Evolutionary conservation across 2,888 invertebrate genomes (phyloP).

Genomic region (Teinopalpus imperialis): DNA sequence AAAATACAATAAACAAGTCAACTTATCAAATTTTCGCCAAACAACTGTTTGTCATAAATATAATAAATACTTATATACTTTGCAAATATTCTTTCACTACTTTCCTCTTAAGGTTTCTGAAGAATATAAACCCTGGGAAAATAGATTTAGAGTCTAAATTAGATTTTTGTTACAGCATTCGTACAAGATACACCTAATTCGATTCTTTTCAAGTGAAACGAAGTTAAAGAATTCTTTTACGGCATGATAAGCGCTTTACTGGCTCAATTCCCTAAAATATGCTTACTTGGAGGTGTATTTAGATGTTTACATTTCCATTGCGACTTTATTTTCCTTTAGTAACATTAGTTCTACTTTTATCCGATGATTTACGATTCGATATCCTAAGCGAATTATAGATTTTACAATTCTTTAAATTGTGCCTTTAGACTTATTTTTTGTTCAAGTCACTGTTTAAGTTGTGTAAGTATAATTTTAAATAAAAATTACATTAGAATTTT

Average conservation of each 20-base stretch:
- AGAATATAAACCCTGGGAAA: no score
- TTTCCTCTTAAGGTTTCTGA: no score
- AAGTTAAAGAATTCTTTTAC: slow-evolving; percentile 23
- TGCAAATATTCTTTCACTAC: slow-evolving; percentile 2
- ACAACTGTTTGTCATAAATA: slow-evolving; percentile 12
- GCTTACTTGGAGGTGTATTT: slow-evolving; percentile 15
- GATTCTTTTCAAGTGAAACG: slow-evolving; percentile 18
- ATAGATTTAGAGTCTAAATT: not conserved
- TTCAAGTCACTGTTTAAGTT: no score
- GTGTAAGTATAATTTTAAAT: no score
- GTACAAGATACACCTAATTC: slow-evolving; percentile 15
- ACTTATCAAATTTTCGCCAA: slow-evolving; percentile 5
- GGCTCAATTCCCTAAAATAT: slow-evolving; percentile 17
- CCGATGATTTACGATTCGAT: no score
- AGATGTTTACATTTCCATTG: slow-evolving; percentile 4
- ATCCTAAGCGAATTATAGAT: no score
- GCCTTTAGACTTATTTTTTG: no score
- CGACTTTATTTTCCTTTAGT: not conserved
- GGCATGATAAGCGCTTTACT: slow-evolving; percentile 18
- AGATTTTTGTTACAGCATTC: not conserved
- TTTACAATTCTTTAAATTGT: no score
- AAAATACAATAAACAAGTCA: not conserved
- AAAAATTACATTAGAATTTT: no score
- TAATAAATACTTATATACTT: slow-evolving; percentile 8
- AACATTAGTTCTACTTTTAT: no score